Evolutionary conservation across 2,888 invertebrate genomes (phyloP).

Genomic region (Andrena fulva): DNA sequence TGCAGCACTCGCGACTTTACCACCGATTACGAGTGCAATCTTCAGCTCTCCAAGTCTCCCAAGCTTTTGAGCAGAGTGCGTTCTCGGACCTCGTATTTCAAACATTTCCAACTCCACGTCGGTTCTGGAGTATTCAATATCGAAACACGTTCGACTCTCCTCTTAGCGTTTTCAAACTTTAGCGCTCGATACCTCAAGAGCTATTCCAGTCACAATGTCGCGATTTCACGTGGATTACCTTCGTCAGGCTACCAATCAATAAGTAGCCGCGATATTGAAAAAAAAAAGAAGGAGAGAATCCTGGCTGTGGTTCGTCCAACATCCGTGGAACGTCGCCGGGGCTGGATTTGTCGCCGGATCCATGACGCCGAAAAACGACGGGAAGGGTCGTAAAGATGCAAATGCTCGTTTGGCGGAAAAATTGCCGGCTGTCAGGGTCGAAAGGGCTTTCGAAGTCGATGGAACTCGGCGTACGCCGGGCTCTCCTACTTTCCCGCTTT

Average conservation of each 20-base stretch:
- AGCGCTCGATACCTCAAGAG: no score
- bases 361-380: conserved; percentile 26
- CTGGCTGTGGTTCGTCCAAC: no score
- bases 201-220: no score
- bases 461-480: conserved; percentile 43
- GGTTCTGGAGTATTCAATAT: no score
- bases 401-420: conserved; percentile 67
- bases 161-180: no score
- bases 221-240: no score
- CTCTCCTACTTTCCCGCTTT: conserved; percentile 12
- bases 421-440: conserved; percentile 65
- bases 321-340: not conserved
- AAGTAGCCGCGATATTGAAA: no score
- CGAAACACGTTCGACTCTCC: no score
- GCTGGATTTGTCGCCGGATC: conserved; percentile 38
- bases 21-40: not conserved
- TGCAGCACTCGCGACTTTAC: not conserved
- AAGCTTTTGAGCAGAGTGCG: not conserved
- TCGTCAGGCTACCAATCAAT: no score
- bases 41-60: not conserved
- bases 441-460: conserved; percentile 55
- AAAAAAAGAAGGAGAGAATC: no score
- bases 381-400: conserved; percentile 73
- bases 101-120: no score
- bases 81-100: no score